Evolutionary conservation across 2,797 vertebrate species (phyloP).

Genomic region (Melanotaenia nigrans): DNA sequence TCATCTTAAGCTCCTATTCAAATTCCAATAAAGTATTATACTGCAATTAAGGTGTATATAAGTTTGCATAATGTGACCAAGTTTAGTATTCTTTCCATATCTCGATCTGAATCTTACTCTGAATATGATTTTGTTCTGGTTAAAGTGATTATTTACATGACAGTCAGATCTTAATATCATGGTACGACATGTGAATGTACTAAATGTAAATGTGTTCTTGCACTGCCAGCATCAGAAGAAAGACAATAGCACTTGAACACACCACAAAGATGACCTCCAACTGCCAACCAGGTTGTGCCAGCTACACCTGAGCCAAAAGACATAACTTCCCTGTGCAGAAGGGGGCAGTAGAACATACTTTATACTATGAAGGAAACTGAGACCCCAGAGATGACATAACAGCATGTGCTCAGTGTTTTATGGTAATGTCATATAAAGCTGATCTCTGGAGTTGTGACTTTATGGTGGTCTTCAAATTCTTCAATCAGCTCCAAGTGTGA

Average conservation of each 20-base stretch:
- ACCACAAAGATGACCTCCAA: not conserved
- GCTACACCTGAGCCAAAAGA: not conserved
- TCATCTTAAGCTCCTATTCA: not conserved
- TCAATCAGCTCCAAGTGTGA: too few relatives aligned
- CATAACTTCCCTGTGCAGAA: not conserved
- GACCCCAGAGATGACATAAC: not conserved
- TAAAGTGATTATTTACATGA: not conserved
- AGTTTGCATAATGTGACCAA: not conserved
- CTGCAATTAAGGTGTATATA: not conserved
- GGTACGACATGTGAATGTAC: not conserved
- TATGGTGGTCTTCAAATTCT: too few relatives aligned
- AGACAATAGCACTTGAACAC: not conserved
- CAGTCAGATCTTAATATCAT: not conserved
- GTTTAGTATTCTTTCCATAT: not conserved
- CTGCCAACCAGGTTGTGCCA: not conserved
- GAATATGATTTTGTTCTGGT: too few relatives aligned
- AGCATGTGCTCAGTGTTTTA: not conserved
- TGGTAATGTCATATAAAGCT: not conserved
- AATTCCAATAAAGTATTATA: not conserved
- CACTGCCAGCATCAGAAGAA: not conserved
- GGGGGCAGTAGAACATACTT: not conserved
- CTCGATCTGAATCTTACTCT: too few relatives aligned
- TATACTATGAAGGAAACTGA: not conserved
- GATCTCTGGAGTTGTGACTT: too few relatives aligned
- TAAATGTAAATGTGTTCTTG: not conserved